These are phyloP conservation scores for Falco novaeseelandiae DNA, from an alignment of 2,797 vertebrate genomes.

Conservation along the genomic window DNA sequence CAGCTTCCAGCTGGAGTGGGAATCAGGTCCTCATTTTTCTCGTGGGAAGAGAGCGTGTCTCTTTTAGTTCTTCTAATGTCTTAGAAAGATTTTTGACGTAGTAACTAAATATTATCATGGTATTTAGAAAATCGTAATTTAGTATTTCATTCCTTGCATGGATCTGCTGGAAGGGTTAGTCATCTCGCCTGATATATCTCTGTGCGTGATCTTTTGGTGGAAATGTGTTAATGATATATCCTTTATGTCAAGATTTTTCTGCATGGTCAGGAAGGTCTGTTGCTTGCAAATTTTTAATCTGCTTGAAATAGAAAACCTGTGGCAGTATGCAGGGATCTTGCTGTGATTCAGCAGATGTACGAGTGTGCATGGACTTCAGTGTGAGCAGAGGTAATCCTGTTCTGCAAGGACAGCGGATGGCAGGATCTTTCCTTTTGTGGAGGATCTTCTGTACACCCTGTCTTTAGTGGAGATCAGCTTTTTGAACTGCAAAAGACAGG, in stretches of 20 bases:
- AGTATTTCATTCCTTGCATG: not conserved
- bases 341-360: slow-evolving; percentile 2
- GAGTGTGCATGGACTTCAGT: not conserved
- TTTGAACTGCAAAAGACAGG: not conserved
- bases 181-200: not conserved
- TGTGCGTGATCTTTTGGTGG: not conserved
- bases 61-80: not conserved
- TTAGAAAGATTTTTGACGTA: not conserved
- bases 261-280: slow-evolving; percentile 22
- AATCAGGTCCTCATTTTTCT: not conserved
- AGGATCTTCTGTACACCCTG: not conserved
- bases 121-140: slow-evolving; percentile 33
- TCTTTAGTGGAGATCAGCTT: not conserved
- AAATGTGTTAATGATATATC: slow-evolving; percentile 26
- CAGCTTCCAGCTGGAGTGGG: not conserved
- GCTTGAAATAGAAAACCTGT: slow-evolving; percentile 14
- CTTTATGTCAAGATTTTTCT: slow-evolving; percentile 37
- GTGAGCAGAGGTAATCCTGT: not conserved
- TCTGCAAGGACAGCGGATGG: not conserved
- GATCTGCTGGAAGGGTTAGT: slow-evolving; percentile 33
- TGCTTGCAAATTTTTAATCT: slow-evolving; percentile 30
- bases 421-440: not conserved
- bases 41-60: not conserved
- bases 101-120: slow-evolving; percentile 16
- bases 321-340: not conserved